phyloP scores from a whole-genome alignment of 1,140 invertebrate species.

The Drosophila tropicalis region DNA sequence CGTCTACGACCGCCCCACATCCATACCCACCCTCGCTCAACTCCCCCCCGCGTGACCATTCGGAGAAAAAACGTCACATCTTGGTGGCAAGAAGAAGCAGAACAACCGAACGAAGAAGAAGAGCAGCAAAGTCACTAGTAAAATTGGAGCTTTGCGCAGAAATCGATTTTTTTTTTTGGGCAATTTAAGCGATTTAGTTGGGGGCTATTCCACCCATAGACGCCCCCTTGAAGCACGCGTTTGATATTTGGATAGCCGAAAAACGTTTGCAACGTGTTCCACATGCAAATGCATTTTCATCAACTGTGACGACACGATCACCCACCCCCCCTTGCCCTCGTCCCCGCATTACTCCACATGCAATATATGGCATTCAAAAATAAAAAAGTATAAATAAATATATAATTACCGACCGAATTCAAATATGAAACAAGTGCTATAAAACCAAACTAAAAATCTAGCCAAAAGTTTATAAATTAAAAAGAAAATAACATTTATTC shows the following conservation, averaged over 20 bases:
- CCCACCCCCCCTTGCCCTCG: background rate
- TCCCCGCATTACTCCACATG: conserved; percentile 30
- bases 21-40: conserved; percentile 23
- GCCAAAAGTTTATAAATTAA: conserved; percentile 26
- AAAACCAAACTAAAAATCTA: conserved; percentile 6
- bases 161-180: conserved; percentile 76
- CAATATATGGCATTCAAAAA: conserved; percentile 31
- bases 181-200: conserved; percentile 66
- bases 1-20: conserved; percentile 16
- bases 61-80: conserved; percentile 34
- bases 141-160: conserved; percentile 79
- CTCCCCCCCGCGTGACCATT: conserved; percentile 42
- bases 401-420: background rate
- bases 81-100: conserved; percentile 47
- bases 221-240: conserved; percentile 26
- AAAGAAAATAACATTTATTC: conserved; percentile 18
- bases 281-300: conserved; percentile 27
- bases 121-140: conserved; percentile 47
- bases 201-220: conserved; percentile 33
- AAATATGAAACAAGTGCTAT: conserved; percentile 35
- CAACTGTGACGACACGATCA: conserved; percentile 18
- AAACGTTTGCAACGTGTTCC: conserved; percentile 39
- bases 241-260: conserved; percentile 32
- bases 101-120: conserved; percentile 27
- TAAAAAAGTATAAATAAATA: conserved; percentile 14